A percentile compares a stretch with the other conserved stretches of the same genome.
Evolutionary conservation across 2,797 vertebrate species (phyloP).

Genomic region (Nyctibius grandis): DNA sequence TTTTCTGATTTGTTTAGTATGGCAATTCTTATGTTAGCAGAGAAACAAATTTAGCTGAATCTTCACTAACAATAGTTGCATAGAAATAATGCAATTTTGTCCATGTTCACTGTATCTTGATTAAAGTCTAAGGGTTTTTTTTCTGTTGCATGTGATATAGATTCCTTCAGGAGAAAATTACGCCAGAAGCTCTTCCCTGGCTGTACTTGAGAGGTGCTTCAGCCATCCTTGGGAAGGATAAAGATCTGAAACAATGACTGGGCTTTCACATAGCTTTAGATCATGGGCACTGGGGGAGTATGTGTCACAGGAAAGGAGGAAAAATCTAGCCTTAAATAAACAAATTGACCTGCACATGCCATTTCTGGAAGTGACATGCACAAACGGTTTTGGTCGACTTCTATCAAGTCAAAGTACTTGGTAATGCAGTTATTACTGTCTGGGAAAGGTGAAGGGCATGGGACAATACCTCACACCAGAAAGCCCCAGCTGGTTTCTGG

Average conservation of each 20-base stretch:
- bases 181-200: background rate
- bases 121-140: background rate
- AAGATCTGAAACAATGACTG: background rate
- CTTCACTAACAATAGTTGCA: background rate
- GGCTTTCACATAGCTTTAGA: background rate
- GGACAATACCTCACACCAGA: background rate
- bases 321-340: background rate
- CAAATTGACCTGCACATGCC: background rate
- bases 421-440: background rate
- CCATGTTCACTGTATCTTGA: background rate
- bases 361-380: background rate
- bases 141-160: background rate
- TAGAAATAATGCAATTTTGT: background rate
- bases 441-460: background rate
- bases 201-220: background rate
- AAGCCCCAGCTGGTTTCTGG: background rate
- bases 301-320: background rate
- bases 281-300: background rate
- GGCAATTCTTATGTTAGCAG: background rate
- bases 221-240: background rate
- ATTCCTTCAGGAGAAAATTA: background rate
- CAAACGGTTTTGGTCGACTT: background rate
- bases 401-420: background rate
- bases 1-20: background rate
- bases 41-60: background rate